Conservation (phyloP, 1,140 invertebrate genomes). For the Papilio polyxenes region DNA sequence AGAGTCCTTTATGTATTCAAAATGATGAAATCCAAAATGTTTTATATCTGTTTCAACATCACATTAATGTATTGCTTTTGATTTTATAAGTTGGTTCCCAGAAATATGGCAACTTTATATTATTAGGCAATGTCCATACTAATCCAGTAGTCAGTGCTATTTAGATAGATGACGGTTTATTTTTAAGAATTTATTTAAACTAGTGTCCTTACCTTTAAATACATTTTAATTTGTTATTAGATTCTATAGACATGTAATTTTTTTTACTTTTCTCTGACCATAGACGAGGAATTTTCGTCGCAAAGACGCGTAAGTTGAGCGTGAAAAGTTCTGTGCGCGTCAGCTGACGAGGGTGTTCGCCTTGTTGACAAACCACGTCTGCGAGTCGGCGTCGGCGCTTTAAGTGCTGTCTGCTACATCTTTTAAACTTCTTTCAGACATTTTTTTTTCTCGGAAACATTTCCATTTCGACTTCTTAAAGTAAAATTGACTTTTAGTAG, state of each 20-base stretch:
- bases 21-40: conserved; percentile 28
- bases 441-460: conserved; percentile 18
- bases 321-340: conserved; percentile 34
- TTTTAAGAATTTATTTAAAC: too few species aligned
- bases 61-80: not conserved
- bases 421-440: not conserved
- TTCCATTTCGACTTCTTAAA: not conserved
- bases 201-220: too few species aligned
- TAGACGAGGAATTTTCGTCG: conserved; percentile 34
- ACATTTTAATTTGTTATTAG: not conserved
- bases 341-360: conserved; percentile 34
- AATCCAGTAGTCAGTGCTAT: too few species aligned
- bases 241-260: not conserved
- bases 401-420: conserved; percentile 30
- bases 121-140: too few species aligned
- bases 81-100: too few species aligned
- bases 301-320: conserved; percentile 31
- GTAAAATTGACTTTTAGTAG: too few species aligned
- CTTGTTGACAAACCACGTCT: conserved; percentile 39
- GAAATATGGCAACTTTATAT: too few species aligned
- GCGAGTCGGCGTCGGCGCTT: conserved; percentile 35
- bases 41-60: conserved; percentile 26
- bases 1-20: conserved; percentile 10
- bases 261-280: not conserved
- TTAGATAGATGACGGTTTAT: too few species aligned